Percentiles rank a stretch among this genome's conserved stretches.
phyloP scores from a whole-genome alignment of 2,797 vertebrate genomes.

The Gymnoscopelus braueri region DNA sequence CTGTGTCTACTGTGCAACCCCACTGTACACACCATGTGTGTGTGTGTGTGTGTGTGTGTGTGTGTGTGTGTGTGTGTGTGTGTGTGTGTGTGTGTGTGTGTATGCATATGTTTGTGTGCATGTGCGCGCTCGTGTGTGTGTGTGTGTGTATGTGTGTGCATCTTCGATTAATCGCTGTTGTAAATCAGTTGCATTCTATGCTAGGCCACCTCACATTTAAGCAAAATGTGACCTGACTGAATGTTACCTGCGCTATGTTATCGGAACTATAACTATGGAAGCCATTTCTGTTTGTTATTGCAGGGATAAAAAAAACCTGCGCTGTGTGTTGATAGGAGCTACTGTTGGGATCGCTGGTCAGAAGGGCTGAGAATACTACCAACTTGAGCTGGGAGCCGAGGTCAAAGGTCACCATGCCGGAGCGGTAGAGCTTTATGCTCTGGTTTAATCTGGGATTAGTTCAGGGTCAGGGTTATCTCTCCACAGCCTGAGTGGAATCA shows the following conservation, averaged over 20 bases:
- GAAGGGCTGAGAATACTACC: conserved; percentile 21
- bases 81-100: neutral
- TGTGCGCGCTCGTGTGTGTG: neutral
- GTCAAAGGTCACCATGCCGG: conserved; percentile 66
- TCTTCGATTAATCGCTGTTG: neutral
- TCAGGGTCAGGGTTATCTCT: conserved; percentile 78
- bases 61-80: neutral
- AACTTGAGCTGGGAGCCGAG: conserved; percentile 46
- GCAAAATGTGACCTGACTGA: neutral
- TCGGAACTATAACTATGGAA: too few species aligned
- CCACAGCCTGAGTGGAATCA: conserved; percentile 72
- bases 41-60: neutral
- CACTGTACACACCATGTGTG: conserved; percentile 1
- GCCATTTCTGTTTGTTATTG: neutral
- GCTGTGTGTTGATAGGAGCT: conserved; percentile 23
- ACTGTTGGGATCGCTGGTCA: conserved; percentile 35
- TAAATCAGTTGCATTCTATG: conserved; percentile 12
- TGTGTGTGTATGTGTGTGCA: neutral
- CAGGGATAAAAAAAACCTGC: neutral
- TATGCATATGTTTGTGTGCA: too few species aligned
- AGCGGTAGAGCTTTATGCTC: conserved; percentile 66
- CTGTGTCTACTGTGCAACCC: neutral
- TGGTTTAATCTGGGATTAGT: conserved; percentile 82
- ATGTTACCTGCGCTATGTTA: neutral
- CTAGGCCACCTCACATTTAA: too few species aligned